Evolutionary conservation across 37 sponge, comb jelly and placozoan genomes (phyloP).

Genomic region (Aplysina aerophoba): DNA sequence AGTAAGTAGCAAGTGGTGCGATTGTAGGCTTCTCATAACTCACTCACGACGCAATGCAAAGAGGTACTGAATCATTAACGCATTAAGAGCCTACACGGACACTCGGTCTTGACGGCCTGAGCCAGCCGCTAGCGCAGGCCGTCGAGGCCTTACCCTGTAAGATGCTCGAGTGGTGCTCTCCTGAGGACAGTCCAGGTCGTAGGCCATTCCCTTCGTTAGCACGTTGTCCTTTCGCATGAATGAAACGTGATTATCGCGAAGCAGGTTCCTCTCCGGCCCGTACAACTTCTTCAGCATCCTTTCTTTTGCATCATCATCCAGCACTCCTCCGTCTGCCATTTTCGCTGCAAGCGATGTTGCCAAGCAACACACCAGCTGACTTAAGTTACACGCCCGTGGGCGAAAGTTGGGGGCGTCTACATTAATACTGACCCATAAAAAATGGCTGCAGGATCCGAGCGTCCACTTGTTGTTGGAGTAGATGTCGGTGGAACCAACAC

Average conservation of each 20-base stretch:
- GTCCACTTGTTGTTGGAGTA: constrained; percentile 67
- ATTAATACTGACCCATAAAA: background rate
- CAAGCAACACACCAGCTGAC: background rate
- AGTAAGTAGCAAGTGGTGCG: too few species aligned
- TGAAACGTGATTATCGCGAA: background rate
- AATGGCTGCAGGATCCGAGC: background rate
- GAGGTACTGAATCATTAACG: too few species aligned
- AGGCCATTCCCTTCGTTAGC: constrained; percentile 10
- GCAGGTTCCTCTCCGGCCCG: constrained; percentile 6
- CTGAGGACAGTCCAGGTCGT: background rate
- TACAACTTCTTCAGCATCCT: background rate
- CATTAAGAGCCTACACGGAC: too few species aligned
- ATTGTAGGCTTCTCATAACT: too few species aligned
- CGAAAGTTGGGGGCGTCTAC: too few species aligned
- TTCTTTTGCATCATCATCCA: background rate
- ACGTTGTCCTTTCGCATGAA: background rate
- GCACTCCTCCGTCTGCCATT: background rate
- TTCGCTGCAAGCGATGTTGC: background rate
- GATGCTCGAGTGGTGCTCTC: constrained; percentile 12
- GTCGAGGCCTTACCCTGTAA: background rate
- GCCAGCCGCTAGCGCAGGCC: too few species aligned
- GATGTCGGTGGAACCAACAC: constrained; percentile 95
- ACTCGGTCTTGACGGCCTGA: too few species aligned
- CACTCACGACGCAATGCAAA: too few species aligned
- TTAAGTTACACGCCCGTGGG: too few species aligned